Evolutionary conservation across 2,797 vertebrate species (phyloP).

Genomic region (Chrysocyon brachyurus): DNA sequence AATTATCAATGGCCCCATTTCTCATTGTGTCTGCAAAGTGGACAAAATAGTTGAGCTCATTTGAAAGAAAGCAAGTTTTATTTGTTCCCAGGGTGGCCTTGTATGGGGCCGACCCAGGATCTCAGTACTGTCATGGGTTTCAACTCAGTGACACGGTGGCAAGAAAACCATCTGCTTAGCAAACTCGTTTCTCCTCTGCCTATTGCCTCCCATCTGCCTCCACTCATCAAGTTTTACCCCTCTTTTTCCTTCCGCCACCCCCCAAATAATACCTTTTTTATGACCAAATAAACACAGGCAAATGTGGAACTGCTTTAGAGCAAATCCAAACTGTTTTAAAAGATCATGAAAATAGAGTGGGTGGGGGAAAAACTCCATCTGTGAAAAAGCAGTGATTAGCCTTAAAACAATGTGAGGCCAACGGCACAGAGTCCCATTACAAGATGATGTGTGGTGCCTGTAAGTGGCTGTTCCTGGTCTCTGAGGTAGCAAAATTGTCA

Average conservation of each 20-base stretch:
- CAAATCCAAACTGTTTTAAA: constrained; percentile 83
- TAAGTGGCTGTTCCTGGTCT: constrained; percentile 90
- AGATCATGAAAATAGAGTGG: constrained; percentile 76
- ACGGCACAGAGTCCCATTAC: constrained; percentile 79
- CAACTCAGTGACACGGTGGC: constrained; percentile 69
- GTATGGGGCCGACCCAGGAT: background rate
- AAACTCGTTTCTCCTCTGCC: constrained; percentile 55
- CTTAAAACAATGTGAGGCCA: constrained; percentile 84
- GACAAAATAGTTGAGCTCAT: constrained; percentile 15
- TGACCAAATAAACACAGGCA: constrained; percentile 77
- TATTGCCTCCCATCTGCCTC: constrained; percentile 67
- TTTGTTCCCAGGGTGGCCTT: constrained; percentile 39
- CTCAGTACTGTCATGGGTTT: constrained; percentile 12
- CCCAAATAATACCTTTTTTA: constrained; percentile 78
- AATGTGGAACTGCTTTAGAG: constrained; percentile 83
- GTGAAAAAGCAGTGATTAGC: constrained; percentile 83
- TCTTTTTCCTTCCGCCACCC: constrained; percentile 40
- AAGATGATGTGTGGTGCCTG: constrained; percentile 86
- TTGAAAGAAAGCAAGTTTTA: constrained; percentile 34
- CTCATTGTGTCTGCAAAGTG: constrained; percentile 35
- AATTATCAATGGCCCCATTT: constrained; percentile 67
- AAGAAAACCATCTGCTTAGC: constrained; percentile 65
- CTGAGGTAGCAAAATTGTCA: constrained; percentile 90
- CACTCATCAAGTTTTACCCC: constrained; percentile 57
- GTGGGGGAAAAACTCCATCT: constrained; percentile 68